A percentile compares a stretch with the other conserved stretches of the same genome.
These are phyloP conservation scores for Numida meleagris DNA, from an alignment of 2,113 vertebrate genomes.

Conservation along the genomic window DNA sequence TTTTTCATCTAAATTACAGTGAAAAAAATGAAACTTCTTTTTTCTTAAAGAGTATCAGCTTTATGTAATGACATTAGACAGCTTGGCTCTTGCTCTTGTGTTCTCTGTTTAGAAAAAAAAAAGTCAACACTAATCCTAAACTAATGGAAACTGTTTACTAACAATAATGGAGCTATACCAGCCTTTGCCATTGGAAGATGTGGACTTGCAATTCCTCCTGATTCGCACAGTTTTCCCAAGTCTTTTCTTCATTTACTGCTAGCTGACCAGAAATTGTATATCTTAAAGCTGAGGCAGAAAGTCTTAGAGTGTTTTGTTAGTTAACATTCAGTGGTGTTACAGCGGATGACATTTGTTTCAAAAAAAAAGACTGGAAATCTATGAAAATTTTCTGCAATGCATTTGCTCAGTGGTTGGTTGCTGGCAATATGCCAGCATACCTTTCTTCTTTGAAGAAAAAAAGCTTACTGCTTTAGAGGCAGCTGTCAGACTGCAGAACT, in stretches of 20 bases:
- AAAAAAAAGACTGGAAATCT: not conserved
- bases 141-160: not conserved
- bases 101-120: not conserved
- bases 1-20: not conserved
- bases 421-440: not conserved
- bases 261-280: not conserved
- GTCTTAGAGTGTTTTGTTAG: not conserved
- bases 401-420: not conserved
- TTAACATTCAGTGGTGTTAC: not conserved
- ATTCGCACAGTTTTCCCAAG: not conserved
- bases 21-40: fast-evolving
- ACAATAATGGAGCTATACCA: not conserved
- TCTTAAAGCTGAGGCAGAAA: not conserved
- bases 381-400: not conserved
- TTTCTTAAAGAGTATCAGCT: not conserved
- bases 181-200: not conserved
- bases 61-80: not conserved
- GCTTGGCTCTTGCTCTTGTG: not conserved
- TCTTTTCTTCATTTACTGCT: not conserved
- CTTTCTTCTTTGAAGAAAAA: not conserved
- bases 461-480: not conserved
- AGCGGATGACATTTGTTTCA: not conserved
- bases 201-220: not conserved
- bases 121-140: not conserved
- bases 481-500: not conserved